Conservation (phyloP, 2,888 invertebrate genomes). For the Sinohyriopsis cumingii region DNA sequence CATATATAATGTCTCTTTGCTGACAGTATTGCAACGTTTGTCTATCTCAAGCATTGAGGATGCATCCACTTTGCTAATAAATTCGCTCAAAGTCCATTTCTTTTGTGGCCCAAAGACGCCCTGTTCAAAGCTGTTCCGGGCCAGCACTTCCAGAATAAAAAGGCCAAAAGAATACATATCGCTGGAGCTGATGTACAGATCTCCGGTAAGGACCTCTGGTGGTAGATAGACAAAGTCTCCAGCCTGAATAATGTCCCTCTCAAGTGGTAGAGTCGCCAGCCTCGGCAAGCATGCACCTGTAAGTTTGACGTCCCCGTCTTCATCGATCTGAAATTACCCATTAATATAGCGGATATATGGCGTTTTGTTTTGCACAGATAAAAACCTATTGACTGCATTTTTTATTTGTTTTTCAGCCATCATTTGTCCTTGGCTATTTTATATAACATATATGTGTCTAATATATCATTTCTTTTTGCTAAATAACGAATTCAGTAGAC, state of each 20-base stretch:
- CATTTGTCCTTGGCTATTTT: no score
- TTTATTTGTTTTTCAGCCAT: no score
- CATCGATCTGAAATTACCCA: slow-evolving; percentile 26
- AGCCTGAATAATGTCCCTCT: slow-evolving; percentile 31
- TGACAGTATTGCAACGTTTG: slow-evolving; percentile 15
- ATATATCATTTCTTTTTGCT: no score
- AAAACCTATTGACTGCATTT: no score
- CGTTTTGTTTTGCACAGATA: no score
- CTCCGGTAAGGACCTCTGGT: slow-evolving; percentile 61
- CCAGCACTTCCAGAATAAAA: slow-evolving; percentile 32
- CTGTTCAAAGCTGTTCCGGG: slow-evolving; percentile 7
- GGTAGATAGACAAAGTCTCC: slow-evolving; percentile 58
- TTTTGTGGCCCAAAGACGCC: slow-evolving; percentile 35
- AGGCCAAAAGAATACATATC: slow-evolving; percentile 59
- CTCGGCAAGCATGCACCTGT: slow-evolving; percentile 58
- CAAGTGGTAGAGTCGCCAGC: slow-evolving; percentile 42
- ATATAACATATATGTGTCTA: no score
- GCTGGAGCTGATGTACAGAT: slow-evolving; percentile 49
- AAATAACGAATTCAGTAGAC: no score
- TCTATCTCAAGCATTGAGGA: slow-evolving; percentile 42
- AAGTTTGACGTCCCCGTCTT: slow-evolving; percentile 41
- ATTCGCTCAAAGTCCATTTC: slow-evolving; percentile 40
- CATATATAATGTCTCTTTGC: slow-evolving; percentile 22
- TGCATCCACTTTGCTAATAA: slow-evolving; percentile 41
- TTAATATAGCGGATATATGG: no score